These are phyloP conservation scores for Melanophora roralis DNA, from an alignment of 2,888 invertebrate species.

Conservation along the genomic window DNA sequence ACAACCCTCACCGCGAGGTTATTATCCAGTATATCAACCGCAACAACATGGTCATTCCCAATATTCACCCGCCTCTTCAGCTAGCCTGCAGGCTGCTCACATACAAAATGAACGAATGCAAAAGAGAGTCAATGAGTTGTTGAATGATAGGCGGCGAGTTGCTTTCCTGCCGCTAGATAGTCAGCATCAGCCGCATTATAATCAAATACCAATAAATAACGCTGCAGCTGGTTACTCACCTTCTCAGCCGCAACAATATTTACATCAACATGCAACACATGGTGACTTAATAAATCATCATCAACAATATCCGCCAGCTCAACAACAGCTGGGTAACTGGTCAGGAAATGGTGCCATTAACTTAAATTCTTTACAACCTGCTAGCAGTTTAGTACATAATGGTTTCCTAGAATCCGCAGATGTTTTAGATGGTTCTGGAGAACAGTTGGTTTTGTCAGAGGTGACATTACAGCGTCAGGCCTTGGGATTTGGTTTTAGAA, in stretches of 20 bases:
- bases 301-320: slow-evolving; percentile 44
- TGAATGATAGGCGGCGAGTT: slow-evolving; percentile 74
- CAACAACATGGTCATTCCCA: slow-evolving; percentile 62
- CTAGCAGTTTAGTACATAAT: slow-evolving; percentile 55
- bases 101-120: slow-evolving; percentile 75
- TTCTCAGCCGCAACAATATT: slow-evolving; percentile 64
- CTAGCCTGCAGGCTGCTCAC: slow-evolving; percentile 69
- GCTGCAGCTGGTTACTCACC: slow-evolving; percentile 9
- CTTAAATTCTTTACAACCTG: slow-evolving; percentile 39
- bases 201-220: slow-evolving; percentile 35
- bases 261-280: slow-evolving; percentile 67
- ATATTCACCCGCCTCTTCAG: slow-evolving; percentile 67
- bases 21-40: slow-evolving; percentile 44
- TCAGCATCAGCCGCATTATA: slow-evolving; percentile 66
- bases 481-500: slow-evolving; percentile 97
- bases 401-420: slow-evolving; percentile 44
- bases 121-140: slow-evolving; percentile 74
- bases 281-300: slow-evolving; percentile 50
- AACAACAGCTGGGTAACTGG: slow-evolving; percentile 50
- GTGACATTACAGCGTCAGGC: slow-evolving; percentile 92
- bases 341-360: slow-evolving; percentile 17
- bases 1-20: slow-evolving; percentile 56
- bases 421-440: slow-evolving; percentile 59
- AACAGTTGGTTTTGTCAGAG: slow-evolving; percentile 74
- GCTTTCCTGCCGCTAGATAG: slow-evolving; percentile 76